Percentiles rank a stretch among this genome's conserved stretches.
phyloP scores from a whole-genome alignment of 2,888 invertebrate genomes.

The Drosophila paramelanica region DNA sequence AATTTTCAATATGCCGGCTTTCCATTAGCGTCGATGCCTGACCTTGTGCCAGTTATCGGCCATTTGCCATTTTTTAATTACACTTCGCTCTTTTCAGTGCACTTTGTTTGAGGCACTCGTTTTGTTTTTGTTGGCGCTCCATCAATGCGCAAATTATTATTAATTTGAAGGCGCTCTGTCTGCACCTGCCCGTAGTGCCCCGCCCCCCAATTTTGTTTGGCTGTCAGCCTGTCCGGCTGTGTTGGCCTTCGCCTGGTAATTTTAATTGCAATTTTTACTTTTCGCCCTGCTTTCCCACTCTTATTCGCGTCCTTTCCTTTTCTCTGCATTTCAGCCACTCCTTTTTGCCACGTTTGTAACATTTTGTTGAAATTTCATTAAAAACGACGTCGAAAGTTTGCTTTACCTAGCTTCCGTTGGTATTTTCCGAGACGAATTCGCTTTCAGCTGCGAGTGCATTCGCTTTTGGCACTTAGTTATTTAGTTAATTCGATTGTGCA shows the following conservation, averaged over 20 bases:
- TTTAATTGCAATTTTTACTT: constrained; percentile 76
- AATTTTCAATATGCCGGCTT: constrained; percentile 11
- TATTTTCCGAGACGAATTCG: constrained; percentile 34
- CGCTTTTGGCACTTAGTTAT: constrained; percentile 43
- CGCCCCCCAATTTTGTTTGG: background rate
- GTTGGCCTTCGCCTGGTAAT: constrained; percentile 63
- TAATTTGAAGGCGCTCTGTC: constrained; percentile 64
- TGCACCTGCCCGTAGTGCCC: constrained; percentile 26
- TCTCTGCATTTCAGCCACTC: constrained; percentile 11
- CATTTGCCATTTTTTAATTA: constrained; percentile 64
- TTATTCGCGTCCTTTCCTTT: background rate
- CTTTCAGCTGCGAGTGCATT: constrained; percentile 29
- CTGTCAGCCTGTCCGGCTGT: constrained; percentile 10
- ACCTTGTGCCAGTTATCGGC: constrained; percentile 51
- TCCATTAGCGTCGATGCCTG: constrained; percentile 63
- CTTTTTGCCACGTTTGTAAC: constrained; percentile 59
- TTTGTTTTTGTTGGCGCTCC: constrained; percentile 40
- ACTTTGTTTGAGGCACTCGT: constrained; percentile 29
- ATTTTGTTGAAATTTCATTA: constrained; percentile 80
- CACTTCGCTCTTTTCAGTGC: constrained; percentile 15
- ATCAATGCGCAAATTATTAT: constrained; percentile 75
- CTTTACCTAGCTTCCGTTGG: constrained; percentile 44
- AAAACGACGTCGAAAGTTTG: constrained; percentile 74
- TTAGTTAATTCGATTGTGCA: constrained; percentile 51
- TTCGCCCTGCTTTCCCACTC: constrained; percentile 17